Evolutionary conservation across 2,797 vertebrate species (phyloP), one percentile per base, ranked within the genome.

Genomic region (Cephalopachus bancanus): DNA sequence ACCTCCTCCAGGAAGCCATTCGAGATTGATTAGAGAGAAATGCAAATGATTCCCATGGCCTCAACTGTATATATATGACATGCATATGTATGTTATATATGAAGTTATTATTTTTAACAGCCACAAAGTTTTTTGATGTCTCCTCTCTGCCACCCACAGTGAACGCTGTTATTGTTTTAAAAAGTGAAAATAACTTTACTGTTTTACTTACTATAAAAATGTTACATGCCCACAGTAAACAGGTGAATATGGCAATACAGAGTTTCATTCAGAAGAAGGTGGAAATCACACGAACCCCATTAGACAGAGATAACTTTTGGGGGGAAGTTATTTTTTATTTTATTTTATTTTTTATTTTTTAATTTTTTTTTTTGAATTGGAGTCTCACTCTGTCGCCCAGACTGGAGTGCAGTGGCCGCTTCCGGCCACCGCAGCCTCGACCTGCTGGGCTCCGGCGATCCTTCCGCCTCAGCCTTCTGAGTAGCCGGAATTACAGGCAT

Each of bases 1-100:
- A 15, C 71, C 89, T 97, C 87, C 94, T 96, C 93, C 87, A 94
- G 79, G 96, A 97, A 97, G 93, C 79, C 95, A 79, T 10, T 95
- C 89, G 69, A 75, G 89, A 79, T 60, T 91, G 64, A 93, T 94
- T 51, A 97, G 51, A 83, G 51, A 96, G 92, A 96, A 96, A 95
- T n/a, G 85, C 12, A 80, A 97, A 71, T 28, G 17, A 89, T 88
- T 83, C 83, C 11, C 44, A 49, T 7, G 17, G 53, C 64, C 60
- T 60, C 24, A 76, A 9, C 5, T 14, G 51, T 24, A 22, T 7
- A 22, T 19, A 44, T 28, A 62, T 14, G 37, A 74, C 24, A 49
- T 3, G 24, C 7, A 15, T n/a, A 20, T 74, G 22, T 14, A 74
- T 49, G 12, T 44, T 44, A 44, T 74, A 37, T 71, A 33, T 33